phyloP scores from a whole-genome alignment of 1,140 invertebrate genomes.

The Phthorimaea operculella region DNA sequence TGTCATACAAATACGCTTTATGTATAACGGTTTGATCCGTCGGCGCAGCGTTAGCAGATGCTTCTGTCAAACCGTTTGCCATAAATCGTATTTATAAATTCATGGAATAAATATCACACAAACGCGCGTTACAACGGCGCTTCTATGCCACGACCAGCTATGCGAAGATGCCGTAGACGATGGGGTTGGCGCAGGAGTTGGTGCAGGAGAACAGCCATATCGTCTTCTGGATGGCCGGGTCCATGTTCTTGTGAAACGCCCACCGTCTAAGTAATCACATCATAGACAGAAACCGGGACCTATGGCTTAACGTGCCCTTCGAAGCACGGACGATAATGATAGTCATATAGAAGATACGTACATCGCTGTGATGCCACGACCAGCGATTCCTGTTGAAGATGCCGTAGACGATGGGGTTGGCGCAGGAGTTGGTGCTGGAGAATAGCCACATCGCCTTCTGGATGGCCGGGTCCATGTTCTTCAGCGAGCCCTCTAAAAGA shows the following conservation, averaged over 20 bases:
- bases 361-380: conserved; percentile 22
- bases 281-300: too few relatives aligned
- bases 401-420: conserved; percentile 88
- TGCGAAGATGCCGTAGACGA: conserved; percentile 80
- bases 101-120: too few relatives aligned
- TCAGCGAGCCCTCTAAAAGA: conserved; percentile 79
- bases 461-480: conserved; percentile 79
- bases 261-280: too few relatives aligned
- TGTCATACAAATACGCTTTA: too few relatives aligned
- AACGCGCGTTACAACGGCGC: too few relatives aligned
- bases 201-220: conserved; percentile 95
- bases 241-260: conserved; percentile 76
- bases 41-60: too few relatives aligned
- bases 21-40: too few relatives aligned
- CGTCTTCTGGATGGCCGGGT: conserved; percentile 83
- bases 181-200: conserved; percentile 92
- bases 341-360: too few relatives aligned
- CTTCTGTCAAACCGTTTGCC: too few relatives aligned
- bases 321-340: too few relatives aligned
- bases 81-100: too few relatives aligned
- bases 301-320: too few relatives aligned
- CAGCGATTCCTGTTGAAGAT: conserved; percentile 72
- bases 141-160: conserved; percentile 36
- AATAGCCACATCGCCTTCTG: conserved; percentile 91
- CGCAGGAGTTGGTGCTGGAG: conserved; percentile 93